These are phyloP conservation scores for Acrocephalus kingi DNA, from an alignment of 2,113 vertebrate species.

Conservation along the genomic window DNA sequence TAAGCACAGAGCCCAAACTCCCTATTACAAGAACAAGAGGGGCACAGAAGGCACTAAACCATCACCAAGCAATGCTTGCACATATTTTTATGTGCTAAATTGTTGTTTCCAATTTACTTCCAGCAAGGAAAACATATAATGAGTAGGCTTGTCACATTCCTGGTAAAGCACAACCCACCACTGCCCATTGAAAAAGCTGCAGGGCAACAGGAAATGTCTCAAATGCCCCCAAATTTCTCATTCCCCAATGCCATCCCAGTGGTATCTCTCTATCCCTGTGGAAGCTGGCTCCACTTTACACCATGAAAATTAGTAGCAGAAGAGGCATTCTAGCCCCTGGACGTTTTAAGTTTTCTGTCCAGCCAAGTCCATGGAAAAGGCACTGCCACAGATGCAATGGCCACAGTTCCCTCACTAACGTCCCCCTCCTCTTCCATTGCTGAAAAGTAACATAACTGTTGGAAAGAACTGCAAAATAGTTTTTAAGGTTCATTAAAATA, in stretches of 20 bases:
- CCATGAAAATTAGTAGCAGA: background rate
- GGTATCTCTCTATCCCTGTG: background rate
- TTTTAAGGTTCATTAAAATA: slow-evolving; percentile 55
- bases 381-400: background rate
- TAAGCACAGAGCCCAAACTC: background rate
- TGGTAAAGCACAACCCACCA: background rate
- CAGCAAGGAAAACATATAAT: background rate
- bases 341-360: background rate
- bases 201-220: background rate
- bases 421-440: background rate
- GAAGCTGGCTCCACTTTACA: background rate
- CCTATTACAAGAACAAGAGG: background rate
- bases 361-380: background rate
- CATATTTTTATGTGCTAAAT: slow-evolving; percentile 3
- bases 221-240: background rate
- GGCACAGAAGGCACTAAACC: background rate
- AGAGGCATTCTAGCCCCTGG: background rate
- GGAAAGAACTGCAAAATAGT: slow-evolving; percentile 18
- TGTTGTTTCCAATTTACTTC: background rate
- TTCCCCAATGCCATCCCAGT: background rate
- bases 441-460: slow-evolving; percentile 5
- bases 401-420: background rate
- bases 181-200: background rate
- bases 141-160: slow-evolving; percentile 12
- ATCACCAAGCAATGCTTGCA: background rate